Evolutionary conservation across 1,140 invertebrate genomes (phyloP).

Genomic region (Saccostrea echinata): DNA sequence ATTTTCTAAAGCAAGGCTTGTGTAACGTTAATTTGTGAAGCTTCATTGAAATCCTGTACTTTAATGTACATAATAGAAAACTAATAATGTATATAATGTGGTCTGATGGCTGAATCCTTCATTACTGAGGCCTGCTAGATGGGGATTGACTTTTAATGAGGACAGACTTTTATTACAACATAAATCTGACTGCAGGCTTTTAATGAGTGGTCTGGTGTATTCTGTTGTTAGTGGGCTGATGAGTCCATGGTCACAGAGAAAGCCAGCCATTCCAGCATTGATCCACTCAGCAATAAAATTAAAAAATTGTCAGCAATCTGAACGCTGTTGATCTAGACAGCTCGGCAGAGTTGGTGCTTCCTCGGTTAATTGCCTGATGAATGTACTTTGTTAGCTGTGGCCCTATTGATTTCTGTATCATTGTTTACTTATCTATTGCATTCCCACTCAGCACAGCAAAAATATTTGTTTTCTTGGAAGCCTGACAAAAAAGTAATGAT

Average conservation of each 20-base stretch:
- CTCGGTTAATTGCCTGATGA: slow-evolving; percentile 21
- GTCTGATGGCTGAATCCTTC: background rate
- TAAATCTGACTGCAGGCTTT: slow-evolving; percentile 5
- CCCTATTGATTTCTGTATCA: slow-evolving; percentile 27
- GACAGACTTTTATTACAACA: slow-evolving; percentile 20
- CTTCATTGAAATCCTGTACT: background rate
- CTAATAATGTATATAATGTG: background rate
- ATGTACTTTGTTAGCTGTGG: slow-evolving; percentile 31
- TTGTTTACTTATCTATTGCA: slow-evolving; percentile 24
- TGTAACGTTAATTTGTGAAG: background rate
- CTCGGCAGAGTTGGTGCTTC: background rate
- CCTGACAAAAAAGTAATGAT: slow-evolving; percentile 26
- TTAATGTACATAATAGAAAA: background rate
- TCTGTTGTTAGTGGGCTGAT: background rate
- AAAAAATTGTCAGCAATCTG: background rate
- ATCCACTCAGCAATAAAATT: slow-evolving; percentile 4
- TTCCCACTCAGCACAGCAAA: slow-evolving; percentile 34
- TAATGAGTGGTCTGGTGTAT: background rate
- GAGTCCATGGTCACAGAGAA: background rate
- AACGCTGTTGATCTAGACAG: background rate
- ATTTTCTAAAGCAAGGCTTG: background rate
- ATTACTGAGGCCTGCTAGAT: background rate
- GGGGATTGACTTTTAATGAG: background rate
- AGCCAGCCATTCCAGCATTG: background rate
- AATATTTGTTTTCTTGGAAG: slow-evolving; percentile 37